Percentiles rank a stretch among this genome's conserved stretches.
Conservation (phyloP, 2,797 vertebrate genomes). For the Xiphophorus birchmanni region DNA sequence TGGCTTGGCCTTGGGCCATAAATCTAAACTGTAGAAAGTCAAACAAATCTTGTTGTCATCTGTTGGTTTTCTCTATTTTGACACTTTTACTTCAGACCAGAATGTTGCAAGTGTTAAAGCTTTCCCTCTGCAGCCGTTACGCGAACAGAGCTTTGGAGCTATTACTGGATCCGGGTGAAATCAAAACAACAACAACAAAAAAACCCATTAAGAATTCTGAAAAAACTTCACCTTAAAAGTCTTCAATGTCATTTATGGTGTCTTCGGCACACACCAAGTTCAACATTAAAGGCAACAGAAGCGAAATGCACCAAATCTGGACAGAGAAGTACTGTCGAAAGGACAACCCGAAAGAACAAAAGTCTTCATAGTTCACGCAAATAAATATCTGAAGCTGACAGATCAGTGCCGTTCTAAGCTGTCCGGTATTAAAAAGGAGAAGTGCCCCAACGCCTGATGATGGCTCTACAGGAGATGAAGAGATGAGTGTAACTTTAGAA, state of each 20-base stretch:
- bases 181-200: neutral
- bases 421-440: neutral
- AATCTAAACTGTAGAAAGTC: neutral
- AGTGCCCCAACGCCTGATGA: neutral
- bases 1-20: too few relatives aligned
- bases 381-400: conserved; percentile 7
- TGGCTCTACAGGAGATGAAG: neutral
- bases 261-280: neutral
- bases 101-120: neutral
- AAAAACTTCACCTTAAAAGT: neutral
- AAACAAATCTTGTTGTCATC: neutral
- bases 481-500: neutral
- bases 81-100: neutral
- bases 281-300: neutral
- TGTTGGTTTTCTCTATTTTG: neutral
- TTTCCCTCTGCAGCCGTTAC: neutral
- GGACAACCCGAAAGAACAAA: neutral
- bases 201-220: neutral
- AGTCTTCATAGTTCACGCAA: neutral
- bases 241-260: neutral
- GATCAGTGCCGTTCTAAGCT: neutral
- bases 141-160: neutral
- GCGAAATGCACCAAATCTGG: neutral
- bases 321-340: neutral
- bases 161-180: neutral